Base-by-base conservation (phyloP, 1,140 invertebrate genomes). In the Aphidius ervi region DNA sequence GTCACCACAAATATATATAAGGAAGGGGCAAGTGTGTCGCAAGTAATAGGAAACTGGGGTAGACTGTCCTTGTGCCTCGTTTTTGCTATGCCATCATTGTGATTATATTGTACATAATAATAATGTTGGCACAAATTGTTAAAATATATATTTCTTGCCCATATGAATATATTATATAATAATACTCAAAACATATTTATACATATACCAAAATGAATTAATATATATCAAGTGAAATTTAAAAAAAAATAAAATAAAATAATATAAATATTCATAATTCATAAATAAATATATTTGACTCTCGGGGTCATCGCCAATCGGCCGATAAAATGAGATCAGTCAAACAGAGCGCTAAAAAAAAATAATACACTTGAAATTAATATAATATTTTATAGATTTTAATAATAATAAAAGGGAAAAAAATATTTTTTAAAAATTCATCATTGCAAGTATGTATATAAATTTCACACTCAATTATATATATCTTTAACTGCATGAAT, bases 1-100 rank as follows among this genome's bases (percentile, higher is more conserved):
- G 61, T 31, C 23, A 31, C 4, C 23, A 52, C 46, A 41, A 9
- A 40, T 9, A 37, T 9, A 4, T 41, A 20, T 37, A 52, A 57
- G 53, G 16, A 20, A 40, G 68, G 63, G 67, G 66, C 54, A 56
- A 46, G 53, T 64, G 63, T 53, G 74, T 69, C 71, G 73, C 9
- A 72, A 68, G 74, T 68, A 72, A 77, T 75, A 73, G 74, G 75
- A 76, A 78, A 76, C 75, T 77, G 70, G 76, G 76, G 75, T 78
- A 77, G 70, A 67, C 75, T 74, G 74, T 76, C 74, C 76, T 78
- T 78, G 74, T 70, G 72, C 72, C 75, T 73, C 71, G 73, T 76
- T 74, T 76, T 76, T 74, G 74, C 31, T 9, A 39, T 31, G 23
- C 23, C 23, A 31, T 31, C 23, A 31, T 31, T 31, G 23, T 31